Evolutionary conservation across 2,888 invertebrate species (phyloP).

Genomic region (Sphaerophoria taeniata): DNA sequence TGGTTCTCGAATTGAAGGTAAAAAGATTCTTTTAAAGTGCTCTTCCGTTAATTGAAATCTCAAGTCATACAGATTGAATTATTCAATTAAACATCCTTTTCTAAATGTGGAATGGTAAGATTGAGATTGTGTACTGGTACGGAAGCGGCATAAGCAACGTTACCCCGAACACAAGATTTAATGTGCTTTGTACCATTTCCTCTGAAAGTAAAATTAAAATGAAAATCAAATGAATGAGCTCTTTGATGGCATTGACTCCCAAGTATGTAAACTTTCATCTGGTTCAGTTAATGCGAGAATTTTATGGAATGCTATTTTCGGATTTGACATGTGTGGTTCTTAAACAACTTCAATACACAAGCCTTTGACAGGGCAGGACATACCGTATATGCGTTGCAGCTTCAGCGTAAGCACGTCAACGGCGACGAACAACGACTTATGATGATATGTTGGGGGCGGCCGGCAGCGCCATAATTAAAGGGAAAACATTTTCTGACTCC

Average conservation of each 20-base stretch:
- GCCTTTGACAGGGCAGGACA: slow-evolving; percentile 62
- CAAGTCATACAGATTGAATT: slow-evolving; percentile 39
- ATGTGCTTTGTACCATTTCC: slow-evolving; percentile 57
- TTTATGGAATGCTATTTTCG: slow-evolving; percentile 68
- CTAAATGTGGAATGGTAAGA: slow-evolving; percentile 50
- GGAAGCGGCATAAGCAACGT: neutral
- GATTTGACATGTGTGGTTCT: slow-evolving; percentile 71
- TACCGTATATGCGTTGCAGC: slow-evolving; percentile 15
- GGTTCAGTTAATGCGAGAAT: slow-evolving; percentile 56
- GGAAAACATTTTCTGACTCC: slow-evolving; percentile 46
- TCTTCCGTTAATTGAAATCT: slow-evolving; percentile 55
- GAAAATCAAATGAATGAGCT: slow-evolving; percentile 61
- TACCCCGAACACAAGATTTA: slow-evolving; percentile 21
- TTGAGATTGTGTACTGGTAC: slow-evolving; percentile 14
- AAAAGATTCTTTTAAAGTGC: slow-evolving; percentile 19
- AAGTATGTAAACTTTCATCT: slow-evolving; percentile 64
- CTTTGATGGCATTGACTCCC: slow-evolving; percentile 69
- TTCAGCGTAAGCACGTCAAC: neutral
- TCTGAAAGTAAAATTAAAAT: slow-evolving; percentile 46
- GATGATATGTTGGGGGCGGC: slow-evolving; percentile 28
- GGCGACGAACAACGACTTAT: neutral
- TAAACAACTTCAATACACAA: slow-evolving; percentile 20
- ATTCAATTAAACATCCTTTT: slow-evolving; percentile 52
- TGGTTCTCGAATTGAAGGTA: slow-evolving; percentile 18
- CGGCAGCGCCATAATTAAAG: slow-evolving; percentile 53